Evolutionary conservation across 1,140 invertebrate species (phyloP).

Genomic region (Homarus americanus): DNA sequence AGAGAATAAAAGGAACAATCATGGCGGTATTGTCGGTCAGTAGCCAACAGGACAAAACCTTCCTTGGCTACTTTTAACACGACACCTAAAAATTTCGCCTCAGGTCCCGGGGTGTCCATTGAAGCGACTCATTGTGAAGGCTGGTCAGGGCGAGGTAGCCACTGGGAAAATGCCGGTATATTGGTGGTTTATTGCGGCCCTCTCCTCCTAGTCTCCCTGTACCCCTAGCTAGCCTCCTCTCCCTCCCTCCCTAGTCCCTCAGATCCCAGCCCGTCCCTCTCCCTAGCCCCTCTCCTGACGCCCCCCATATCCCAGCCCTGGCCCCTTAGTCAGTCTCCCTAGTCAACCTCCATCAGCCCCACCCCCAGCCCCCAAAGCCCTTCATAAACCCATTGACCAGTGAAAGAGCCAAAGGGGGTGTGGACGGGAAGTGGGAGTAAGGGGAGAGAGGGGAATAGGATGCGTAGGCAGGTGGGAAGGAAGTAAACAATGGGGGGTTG

Average conservation of each 20-base stretch:
- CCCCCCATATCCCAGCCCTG: no score
- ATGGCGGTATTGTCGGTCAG: neutral
- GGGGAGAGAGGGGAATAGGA: neutral
- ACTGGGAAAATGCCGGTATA: conserved; percentile 49
- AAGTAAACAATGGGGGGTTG: neutral
- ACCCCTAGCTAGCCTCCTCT: no score
- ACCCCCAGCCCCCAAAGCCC: neutral
- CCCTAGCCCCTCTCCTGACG: no score
- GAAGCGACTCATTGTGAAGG: conserved; percentile 29
- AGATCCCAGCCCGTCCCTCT: no score
- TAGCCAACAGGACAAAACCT: neutral
- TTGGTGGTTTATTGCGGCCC: conserved; percentile 49
- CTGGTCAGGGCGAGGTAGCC: conserved; percentile 33
- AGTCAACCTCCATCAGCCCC: neutral
- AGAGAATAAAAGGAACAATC: neutral
- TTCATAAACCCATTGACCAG: conserved; percentile 60
- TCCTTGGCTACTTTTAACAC: conserved; percentile 37
- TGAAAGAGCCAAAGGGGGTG: conserved; percentile 1
- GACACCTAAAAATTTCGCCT: conserved; percentile 45
- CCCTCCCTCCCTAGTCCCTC: no score
- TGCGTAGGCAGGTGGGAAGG: no score
- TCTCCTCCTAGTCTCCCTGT: no score
- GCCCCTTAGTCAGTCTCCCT: no score
- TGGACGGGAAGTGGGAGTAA: neutral
- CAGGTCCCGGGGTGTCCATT: conserved; percentile 49